These are phyloP conservation scores for Oryzias woworae DNA, from an alignment of 2,113 vertebrate species.

Conservation along the genomic window DNA sequence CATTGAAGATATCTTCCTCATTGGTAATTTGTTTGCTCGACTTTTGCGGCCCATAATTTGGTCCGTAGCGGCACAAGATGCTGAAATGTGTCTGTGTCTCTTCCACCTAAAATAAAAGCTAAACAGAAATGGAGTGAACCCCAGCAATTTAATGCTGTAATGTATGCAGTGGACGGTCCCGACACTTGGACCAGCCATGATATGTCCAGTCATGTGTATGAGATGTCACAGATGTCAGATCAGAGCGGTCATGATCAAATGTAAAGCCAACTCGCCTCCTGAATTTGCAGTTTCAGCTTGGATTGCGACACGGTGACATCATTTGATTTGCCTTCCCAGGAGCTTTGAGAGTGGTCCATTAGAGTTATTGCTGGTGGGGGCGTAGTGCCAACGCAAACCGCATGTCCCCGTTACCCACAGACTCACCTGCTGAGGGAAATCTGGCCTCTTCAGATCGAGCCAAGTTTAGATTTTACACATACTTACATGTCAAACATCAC, in stretches of 20 bases:
- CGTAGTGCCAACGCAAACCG: constrained; percentile 54
- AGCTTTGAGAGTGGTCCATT: constrained; percentile 72
- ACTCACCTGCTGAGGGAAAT: constrained; percentile 68
- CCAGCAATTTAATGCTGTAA: constrained; percentile 6
- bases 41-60: neutral
- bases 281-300: constrained; percentile 26
- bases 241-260: constrained; percentile 23
- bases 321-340: constrained; percentile 67
- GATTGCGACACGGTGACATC: constrained; percentile 64
- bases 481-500: constrained; percentile 1
- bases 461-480: constrained; percentile 50
- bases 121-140: neutral
- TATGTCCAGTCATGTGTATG: constrained; percentile 34
- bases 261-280: constrained; percentile 3
- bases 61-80: neutral
- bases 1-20: constrained; percentile 18
- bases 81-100: neutral
- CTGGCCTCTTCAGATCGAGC: constrained; percentile 53
- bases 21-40: constrained; percentile 1
- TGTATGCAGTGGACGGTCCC: constrained; percentile 3
- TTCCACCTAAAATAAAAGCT: neutral
- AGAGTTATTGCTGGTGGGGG: constrained; percentile 61
- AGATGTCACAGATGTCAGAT: constrained; percentile 42
- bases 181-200: constrained; percentile 10
- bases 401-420: constrained; percentile 50